phyloP scores from a whole-genome alignment of 2,888 invertebrate genomes.

The Pollenia amentaria region DNA sequence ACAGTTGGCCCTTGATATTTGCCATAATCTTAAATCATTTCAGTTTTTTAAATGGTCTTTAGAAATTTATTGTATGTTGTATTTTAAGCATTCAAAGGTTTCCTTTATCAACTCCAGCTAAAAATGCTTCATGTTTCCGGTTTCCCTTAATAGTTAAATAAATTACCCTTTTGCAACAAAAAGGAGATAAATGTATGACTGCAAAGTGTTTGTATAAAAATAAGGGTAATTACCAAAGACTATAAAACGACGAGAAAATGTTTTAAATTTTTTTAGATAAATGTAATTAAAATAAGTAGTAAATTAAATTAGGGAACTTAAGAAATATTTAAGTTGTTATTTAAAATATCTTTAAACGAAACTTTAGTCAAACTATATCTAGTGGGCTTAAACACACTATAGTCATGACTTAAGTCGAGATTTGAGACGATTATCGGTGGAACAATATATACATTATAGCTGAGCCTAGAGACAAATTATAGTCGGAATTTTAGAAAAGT shows the following conservation, averaged over 20 bases:
- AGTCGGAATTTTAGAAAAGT: no score
- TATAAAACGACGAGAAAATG: not conserved
- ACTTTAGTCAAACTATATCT: no score
- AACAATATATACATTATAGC: no score
- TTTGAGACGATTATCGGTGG: no score
- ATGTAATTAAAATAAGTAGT: not conserved
- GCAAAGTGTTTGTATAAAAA: constrained; percentile 15
- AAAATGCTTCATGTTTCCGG: constrained; percentile 68
- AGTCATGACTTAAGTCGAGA: no score
- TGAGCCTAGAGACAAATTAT: no score
- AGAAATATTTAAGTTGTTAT: not conserved
- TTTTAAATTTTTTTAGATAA: not conserved
- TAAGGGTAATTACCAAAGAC: constrained; percentile 58
- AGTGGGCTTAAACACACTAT: no score
- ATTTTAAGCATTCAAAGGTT: constrained; percentile 54
- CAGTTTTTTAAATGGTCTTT: not conserved
- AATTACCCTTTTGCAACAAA: constrained; percentile 42
- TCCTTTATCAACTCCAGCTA: constrained; percentile 56
- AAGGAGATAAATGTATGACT: constrained; percentile 12
- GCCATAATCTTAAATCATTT: constrained; percentile 5
- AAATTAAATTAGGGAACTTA: no score
- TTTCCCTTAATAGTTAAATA: constrained; percentile 61
- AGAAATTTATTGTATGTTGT: constrained; percentile 22
- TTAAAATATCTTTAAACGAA: not conserved
- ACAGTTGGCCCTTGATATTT: not conserved